Evolutionary conservation across 2,113 vertebrate genomes (phyloP).

Genomic region (Labeo rohita): DNA sequence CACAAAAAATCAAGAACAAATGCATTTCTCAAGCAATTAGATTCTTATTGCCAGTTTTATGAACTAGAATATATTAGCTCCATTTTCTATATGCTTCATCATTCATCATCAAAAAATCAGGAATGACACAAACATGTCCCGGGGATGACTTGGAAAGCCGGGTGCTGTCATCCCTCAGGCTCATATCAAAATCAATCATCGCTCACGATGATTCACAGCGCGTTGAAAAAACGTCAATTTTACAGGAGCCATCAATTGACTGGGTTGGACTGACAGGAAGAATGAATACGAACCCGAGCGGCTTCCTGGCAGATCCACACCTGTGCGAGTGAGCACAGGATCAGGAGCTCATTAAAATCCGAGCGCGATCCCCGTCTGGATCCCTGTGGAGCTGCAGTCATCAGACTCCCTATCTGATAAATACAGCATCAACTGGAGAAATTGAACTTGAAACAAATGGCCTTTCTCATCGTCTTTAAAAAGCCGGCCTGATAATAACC

Average conservation of each 20-base stretch:
- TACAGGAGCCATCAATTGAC: slow-evolving; percentile 48
- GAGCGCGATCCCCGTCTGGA: slow-evolving; percentile 67
- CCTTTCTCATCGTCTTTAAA: slow-evolving; percentile 67
- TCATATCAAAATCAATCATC: slow-evolving; percentile 32
- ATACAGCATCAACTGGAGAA: slow-evolving; percentile 69
- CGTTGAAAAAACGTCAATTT: slow-evolving; percentile 44
- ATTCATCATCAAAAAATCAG: slow-evolving; percentile 42
- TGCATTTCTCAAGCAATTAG: slow-evolving; percentile 24
- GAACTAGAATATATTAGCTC: slow-evolving; percentile 26
- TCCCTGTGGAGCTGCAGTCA: slow-evolving; percentile 68
- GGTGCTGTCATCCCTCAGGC: slow-evolving; percentile 45
- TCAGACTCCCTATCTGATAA: slow-evolving; percentile 71
- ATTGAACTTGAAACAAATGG: slow-evolving; percentile 72
- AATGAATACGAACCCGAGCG: slow-evolving; percentile 65
- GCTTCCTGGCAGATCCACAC: slow-evolving; percentile 64
- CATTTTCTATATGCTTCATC: slow-evolving; percentile 22
- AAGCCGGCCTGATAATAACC: slow-evolving; percentile 72
- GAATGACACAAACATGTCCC: slow-evolving; percentile 33
- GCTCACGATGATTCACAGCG: slow-evolving; percentile 32
- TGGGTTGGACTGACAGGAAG: slow-evolving; percentile 63
- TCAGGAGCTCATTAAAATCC: slow-evolving; percentile 74
- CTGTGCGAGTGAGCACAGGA: slow-evolving; percentile 64
- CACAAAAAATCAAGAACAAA: slow-evolving; percentile 25
- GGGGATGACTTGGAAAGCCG: slow-evolving; percentile 34
- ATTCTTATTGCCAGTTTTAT: slow-evolving; percentile 20